Evolutionary conservation across 2,797 vertebrate genomes (phyloP), one percentile per base, ranked within the genome.

Genomic region (Glyptemys insculpta): DNA sequence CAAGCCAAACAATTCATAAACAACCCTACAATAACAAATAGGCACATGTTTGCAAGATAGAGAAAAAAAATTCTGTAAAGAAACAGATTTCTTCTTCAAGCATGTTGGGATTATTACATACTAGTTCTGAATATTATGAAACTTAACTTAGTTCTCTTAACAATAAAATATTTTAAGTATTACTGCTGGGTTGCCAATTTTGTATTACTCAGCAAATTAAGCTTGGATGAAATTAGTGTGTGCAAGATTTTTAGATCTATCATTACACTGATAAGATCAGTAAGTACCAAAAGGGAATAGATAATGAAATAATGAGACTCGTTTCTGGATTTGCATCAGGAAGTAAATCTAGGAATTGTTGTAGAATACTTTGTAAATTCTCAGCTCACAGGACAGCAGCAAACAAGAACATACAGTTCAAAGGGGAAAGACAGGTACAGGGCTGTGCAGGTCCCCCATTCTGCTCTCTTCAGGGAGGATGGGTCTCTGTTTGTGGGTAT

Each of bases 391-490:
- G 87, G 62, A 80, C 41, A 92, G 86, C 88, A 89, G 65, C 12
- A 12, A 80, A 34, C 29, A 87, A 81, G 53, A 87, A 15, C 31
- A 79, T 0, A 5, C 16, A 8, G 18, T 12, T 1, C 5, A 27
- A 65, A 87, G 44, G 23, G 44, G 1, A 11, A 47, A 3, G 85
- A n/a, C 76, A 41, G 29, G 12, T 59, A 29, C n/a, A 57, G 53
- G 29, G 9, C 12, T 53, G 81, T 27, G 21, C 89, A 88, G 19
- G 87, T 1, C 3, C 41, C n/a, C 68, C 1, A 0, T 1, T 12
- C 6, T 12, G 29, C 50, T 8, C 21, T 0, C 0, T 56, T 25
- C 2, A 72, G 12, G 6, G 0, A 72, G 52, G n/a, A 72, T 2
- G 0, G 44, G 19, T 15, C 1, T 34, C 21, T 54, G 54, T 54